Evolutionary conservation across 2,888 invertebrate species (phyloP), one percentile per base, ranked within the genome.

Genomic region (Brachypterus glaber): DNA sequence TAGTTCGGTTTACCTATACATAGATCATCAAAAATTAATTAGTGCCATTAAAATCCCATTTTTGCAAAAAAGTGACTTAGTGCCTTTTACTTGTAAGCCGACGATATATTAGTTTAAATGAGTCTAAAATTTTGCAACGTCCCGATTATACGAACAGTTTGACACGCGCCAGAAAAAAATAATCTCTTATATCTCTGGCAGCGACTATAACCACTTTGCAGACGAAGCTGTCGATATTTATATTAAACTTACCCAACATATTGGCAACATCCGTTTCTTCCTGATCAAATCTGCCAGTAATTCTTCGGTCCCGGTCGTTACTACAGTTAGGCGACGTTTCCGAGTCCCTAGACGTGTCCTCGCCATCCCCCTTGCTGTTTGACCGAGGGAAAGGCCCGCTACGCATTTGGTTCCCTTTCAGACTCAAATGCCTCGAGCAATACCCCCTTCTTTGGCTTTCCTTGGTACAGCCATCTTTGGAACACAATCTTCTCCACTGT

Each of bases 401-500:
- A 37, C 67, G 58, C 37, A 70, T 59, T 42, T 67, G 67, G 54
- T 73, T 76, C 27, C 90, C 90, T 59, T 91, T 83, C 55, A 93
- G 76, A 52, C 89, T 95, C 52, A 97, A 76, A 69, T 98, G 97
- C 35, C 97, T 71, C 14, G 97, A 98, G 66, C 97, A 98, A 69
- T 77, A 97, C 25, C 98, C 97, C 50, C 95, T 76, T 25, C 97
- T 74, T 69, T 98, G 97, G 58, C 96, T 96, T 74, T 98, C 97
- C 70, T 91, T 91, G 24, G 83, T 84, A 68, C 96, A 97, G 38
- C 89, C 88, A 57, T 90, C 89, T 7, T 13, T 17, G 41, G 93
- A 93, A 70, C 97, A 98, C 46, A 98, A 75, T 54, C 97, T 75
- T 45, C 97, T 77, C 98, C 97, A 98, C 65, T 98, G 98, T 69